Conservation (phyloP, 2,888 invertebrate species). For the Scaptomyza caliginosa region DNA sequence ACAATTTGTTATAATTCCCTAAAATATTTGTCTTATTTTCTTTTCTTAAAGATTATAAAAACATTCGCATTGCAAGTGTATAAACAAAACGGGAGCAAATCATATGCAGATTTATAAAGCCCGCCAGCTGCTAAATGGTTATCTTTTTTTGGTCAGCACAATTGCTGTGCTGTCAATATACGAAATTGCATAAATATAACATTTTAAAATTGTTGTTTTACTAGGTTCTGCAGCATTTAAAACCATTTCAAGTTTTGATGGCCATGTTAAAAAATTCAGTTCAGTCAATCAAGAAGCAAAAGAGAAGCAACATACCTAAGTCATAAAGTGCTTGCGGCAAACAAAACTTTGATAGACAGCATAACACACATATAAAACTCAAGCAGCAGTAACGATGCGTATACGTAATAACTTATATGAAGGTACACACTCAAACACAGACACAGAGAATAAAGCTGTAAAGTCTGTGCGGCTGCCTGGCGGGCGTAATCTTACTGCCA, state of each 20-base stretch:
- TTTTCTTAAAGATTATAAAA: too few relatives aligned
- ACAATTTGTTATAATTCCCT: too few relatives aligned
- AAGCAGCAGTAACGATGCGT: constrained; percentile 41
- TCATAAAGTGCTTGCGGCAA: constrained; percentile 48
- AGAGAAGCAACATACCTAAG: constrained; percentile 30
- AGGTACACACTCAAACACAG: neutral
- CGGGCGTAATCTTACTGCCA: constrained; percentile 70
- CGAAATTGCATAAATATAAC: constrained; percentile 62
- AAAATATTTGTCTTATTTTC: too few relatives aligned
- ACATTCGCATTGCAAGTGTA: constrained; percentile 3
- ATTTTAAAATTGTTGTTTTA: constrained; percentile 14
- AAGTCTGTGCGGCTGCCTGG: constrained; percentile 40
- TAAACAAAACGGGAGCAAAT: neutral
- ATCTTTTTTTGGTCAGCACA: constrained; percentile 25
- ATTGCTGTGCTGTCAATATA: constrained; percentile 65
- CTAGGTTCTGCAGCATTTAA: constrained; percentile 15
- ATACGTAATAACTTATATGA: constrained; percentile 56
- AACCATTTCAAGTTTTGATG: constrained; percentile 52
- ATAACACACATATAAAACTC: constrained; percentile 9
- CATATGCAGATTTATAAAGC: constrained; percentile 17
- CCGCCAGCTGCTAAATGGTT: constrained; percentile 63
- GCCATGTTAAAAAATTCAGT: constrained; percentile 47
- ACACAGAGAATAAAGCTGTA: constrained; percentile 10
- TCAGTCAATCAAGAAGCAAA: constrained; percentile 32
- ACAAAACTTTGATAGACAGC: constrained; percentile 47